Evolutionary conservation across 2,888 invertebrate species (phyloP), one percentile per base, ranked within the genome.

Genomic region (Chymomyza caudatula): DNA sequence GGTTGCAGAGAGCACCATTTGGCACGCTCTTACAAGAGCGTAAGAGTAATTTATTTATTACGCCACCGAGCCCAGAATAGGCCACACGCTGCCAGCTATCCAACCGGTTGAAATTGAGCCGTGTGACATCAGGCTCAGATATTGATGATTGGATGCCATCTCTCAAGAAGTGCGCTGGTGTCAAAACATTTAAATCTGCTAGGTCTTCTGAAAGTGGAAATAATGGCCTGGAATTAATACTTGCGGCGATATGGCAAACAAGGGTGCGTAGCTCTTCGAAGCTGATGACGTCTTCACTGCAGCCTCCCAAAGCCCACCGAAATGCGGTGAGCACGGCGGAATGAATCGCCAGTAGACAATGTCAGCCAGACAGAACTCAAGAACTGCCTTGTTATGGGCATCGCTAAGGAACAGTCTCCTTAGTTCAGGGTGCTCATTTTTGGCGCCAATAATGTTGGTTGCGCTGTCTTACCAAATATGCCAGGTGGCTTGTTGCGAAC

Each of bases 251-350:
- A 4, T 44, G 44, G n/a, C 44, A 44, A 44, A 44, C 44, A 15
- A 44, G 44, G n/a, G 44, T 17, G 17, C 44, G 44, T 1, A 44
- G n/a, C 2, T 44, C 44, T 13, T 44, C 44, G 15, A 17, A 44
- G 13, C 4, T 4, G 44, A 17, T 44, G n/a, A 1, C 5, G 44
- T 44, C 13, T 44, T 44, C 3, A 53, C 13, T 5, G 54, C 37
- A 2, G 54, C 54, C 17, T 62, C 54, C 54, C 53, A 62, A 6
- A 62, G 22, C 2, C 54, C 62, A 4, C 62, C 58, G 13, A 62
- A 62, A 11, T 62, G 67, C 2, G 67, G 60, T 2, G 56, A 60
- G 11, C 60, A 29, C 13, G 67, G 63, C 47, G 67, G 61, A 23
- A 58, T 61, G 22, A 67, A 67, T 11, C 55, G 43, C 51, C 68